Evolutionary conservation across 1,140 invertebrate genomes (phyloP), one percentile per base, ranked within the genome.

Genomic region (Anoplolepis gracilipes): DNA sequence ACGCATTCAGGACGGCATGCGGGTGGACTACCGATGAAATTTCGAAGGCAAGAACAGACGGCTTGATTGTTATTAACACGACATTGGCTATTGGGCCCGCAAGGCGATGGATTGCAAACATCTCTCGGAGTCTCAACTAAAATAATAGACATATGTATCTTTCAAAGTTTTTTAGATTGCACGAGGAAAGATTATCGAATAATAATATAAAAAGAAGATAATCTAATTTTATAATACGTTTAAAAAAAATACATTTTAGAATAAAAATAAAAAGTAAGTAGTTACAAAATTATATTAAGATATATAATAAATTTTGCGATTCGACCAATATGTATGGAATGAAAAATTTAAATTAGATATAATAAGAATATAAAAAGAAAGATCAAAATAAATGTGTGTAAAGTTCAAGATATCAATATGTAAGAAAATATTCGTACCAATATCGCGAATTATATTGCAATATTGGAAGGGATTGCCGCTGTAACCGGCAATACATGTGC

Each of bases 11-110:
- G 97, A 61, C 97, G 96, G 93, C 97, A 98, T 91, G 97, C 97
- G 22, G 97, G 96, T 85, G 97, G 96, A 79, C 90, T 91, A 28
- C 97, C 97, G 85, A 97, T 96, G 93, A 97, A 98, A 82, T 96
- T 96, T 55, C 96, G 94, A 87, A 96, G 95, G 93, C 97, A 98
- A 89, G 97, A 96, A 92, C 97, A 98, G 69, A 97, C 84, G 25
- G 88, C 84, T 61, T 88, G 96, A 65, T 97, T 96, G 84, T 97
- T 97, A 84, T 96, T 96, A 67, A 96, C 95, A 88, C 96, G 96
- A 94, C 98, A 98, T 92, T 97, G 95, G 16, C 97, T 97, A 94
- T 98, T 97, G 22, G 97, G 96, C 69, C 98, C 98, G 93, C 98
- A 98, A 36, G 97, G 97, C 39, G 97, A 97, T 30, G 97, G 97